Base-by-base conservation (phyloP, 2,888 invertebrate species). In the Formica aserva region DNA sequence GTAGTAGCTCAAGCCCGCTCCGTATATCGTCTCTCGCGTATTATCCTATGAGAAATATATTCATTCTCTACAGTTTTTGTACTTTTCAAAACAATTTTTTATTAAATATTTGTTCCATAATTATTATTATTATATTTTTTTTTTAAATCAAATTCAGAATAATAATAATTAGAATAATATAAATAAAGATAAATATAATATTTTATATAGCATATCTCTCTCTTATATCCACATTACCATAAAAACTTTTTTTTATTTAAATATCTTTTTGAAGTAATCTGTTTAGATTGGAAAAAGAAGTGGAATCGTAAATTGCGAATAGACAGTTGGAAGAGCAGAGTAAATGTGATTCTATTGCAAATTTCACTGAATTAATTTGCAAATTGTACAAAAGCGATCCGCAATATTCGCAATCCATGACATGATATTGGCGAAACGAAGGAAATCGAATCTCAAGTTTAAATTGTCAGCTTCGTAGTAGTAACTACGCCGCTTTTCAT, bases 271-370 rank as follows among this genome's bases (percentile, higher is more conserved):
- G 9, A 71, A 38, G 1, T 38, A 48, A 72, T 71, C 32, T 52
- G 22, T 45, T 78, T 60, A 60, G 3, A n/a, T 67, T 11, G 4
- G 2, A 63, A 78, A 11, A 78, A 57, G 5, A 57, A 5, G 5
- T 6, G 32, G 13, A n/a, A 5, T 48, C 5, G 48, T 22, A 78
- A 69, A 69, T 41, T 62, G 29, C 22, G 26, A 66, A 78, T 41
- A 32, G n/a, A 45, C 13, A n/a, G 29, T 48, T 11, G 32, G 38
- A 38, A 32, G 45, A 60, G 1, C 32, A 38, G 18, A 60, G 35
- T 78, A 41, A 60, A 71, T 60, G 72, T 78, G 72, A 72, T 22
- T 3, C 45, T 78, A 32, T 45, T 78, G 11, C 57, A 57, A 69
- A 78, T 78, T 57, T 71, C 22, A 9, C 22, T 8, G 55, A 18